Evolutionary conservation across 1,140 invertebrate genomes (phyloP).

Genomic region (Drosophila murphyi): DNA sequence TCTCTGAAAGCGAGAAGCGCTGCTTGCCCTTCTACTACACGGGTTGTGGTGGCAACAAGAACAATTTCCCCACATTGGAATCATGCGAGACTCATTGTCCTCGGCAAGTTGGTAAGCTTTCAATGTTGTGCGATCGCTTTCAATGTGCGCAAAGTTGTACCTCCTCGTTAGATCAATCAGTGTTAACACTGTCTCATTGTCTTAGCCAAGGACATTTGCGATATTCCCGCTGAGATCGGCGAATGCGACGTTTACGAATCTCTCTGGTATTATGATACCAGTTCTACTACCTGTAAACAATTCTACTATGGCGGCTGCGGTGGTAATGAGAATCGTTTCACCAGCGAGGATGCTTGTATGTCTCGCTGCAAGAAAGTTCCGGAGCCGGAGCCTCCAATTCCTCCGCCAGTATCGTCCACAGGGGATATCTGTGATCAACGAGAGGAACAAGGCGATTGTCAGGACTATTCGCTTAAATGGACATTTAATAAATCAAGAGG

Average conservation of each 20-base stretch:
- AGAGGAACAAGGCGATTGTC: constrained; percentile 46
- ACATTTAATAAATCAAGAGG: constrained; percentile 91
- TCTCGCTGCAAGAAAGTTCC: constrained; percentile 86
- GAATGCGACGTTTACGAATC: constrained; percentile 91
- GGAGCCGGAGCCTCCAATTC: constrained; percentile 67
- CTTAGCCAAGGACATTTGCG: constrained; percentile 88
- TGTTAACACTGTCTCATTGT: constrained; percentile 31
- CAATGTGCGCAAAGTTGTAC: constrained; percentile 50
- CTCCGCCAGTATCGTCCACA: constrained; percentile 48
- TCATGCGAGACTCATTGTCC: constrained; percentile 93
- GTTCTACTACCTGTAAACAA: constrained; percentile 88
- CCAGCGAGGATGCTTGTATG: constrained; percentile 88
- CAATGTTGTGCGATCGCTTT: constrained; percentile 69
- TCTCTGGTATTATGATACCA: constrained; percentile 94
- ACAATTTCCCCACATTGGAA: constrained; percentile 92
- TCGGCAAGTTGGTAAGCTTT: constrained; percentile 89
- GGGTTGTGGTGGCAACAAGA: constrained; percentile 95
- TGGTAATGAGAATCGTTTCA: constrained; percentile 93
- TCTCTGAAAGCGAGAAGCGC: constrained; percentile 92
- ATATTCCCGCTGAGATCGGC: constrained; percentile 90
- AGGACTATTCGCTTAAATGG: constrained; percentile 86
- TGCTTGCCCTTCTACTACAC: constrained; percentile 98
- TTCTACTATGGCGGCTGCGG: constrained; percentile 94
- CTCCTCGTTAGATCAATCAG: neutral
- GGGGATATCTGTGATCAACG: constrained; percentile 57